Evolutionary conservation across 2,113 vertebrate species (phyloP).

Genomic region (Hydrochoerus hydrochaeris): DNA sequence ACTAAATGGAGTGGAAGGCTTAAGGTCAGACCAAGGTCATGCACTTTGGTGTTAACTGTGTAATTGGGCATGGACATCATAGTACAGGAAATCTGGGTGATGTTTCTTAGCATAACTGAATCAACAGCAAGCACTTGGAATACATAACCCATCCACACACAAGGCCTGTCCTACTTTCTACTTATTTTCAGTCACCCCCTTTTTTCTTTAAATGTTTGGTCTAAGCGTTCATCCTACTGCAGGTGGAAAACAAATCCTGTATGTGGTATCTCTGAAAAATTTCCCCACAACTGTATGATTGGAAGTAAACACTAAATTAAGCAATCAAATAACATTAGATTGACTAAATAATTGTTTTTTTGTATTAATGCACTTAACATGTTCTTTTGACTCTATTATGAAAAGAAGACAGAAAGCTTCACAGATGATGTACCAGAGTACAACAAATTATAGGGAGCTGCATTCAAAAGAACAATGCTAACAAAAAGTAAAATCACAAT

Average conservation of each 20-base stretch:
- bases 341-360: constrained; percentile 42
- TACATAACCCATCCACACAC: not conserved
- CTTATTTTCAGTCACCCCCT: constrained; percentile 18
- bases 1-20: not conserved
- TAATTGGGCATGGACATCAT: not conserved
- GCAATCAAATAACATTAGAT: not conserved
- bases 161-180: not conserved
- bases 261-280: not conserved
- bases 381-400: constrained; percentile 37
- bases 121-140: not conserved
- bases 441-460: not conserved
- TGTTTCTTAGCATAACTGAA: not conserved
- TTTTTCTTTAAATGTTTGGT: constrained; percentile 18
- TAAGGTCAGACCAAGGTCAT: not conserved
- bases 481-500: constrained; percentile 17
- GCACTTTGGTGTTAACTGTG: not conserved
- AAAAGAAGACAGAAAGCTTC: constrained; percentile 45
- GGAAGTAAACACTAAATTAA: constrained; percentile 52
- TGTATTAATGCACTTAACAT: constrained; percentile 2
- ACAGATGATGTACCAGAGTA: not conserved
- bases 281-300: not conserved
- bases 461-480: constrained; percentile 23
- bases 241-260: constrained; percentile 10
- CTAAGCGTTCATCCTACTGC: not conserved
- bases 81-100: not conserved